Evolutionary conservation across 2,797 vertebrate genomes (phyloP).

Genomic region (Gymnoscopelus microlampas): DNA sequence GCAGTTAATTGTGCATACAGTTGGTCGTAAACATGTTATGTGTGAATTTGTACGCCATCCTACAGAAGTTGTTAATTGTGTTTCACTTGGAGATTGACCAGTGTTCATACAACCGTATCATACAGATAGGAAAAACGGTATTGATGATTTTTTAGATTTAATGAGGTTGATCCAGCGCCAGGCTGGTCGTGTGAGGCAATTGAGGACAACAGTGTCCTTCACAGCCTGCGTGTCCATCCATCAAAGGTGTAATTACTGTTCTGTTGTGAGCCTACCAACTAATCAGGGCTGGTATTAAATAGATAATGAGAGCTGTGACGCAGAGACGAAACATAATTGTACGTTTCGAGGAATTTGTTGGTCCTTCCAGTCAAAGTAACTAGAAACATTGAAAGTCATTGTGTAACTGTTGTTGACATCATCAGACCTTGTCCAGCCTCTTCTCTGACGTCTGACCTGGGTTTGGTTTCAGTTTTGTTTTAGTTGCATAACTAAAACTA

Average conservation of each 20-base stretch:
- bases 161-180: slow-evolving; percentile 8
- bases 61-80: no score
- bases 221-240: not conserved
- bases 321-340: not conserved
- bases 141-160: not conserved
- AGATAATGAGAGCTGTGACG: not conserved
- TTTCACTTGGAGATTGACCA: no score
- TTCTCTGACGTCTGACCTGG: not conserved
- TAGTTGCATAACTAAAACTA: no score
- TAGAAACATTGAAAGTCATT: not conserved
- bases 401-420: not conserved
- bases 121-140: no score
- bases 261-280: no score
- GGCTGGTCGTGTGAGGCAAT: not conserved
- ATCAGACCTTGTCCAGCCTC: not conserved
- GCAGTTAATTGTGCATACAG: no score
- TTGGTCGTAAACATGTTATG: no score
- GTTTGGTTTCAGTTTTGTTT: no score
- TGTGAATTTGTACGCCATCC: no score
- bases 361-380: not conserved
- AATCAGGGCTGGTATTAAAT: no score
- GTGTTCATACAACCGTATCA: no score
- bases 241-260: not conserved
- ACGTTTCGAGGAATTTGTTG: not conserved
- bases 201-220: not conserved